Evolutionary conservation across 2,888 invertebrate genomes (phyloP), one percentile per base, ranked within the genome.

Genomic region (Trisateles emortualis): DNA sequence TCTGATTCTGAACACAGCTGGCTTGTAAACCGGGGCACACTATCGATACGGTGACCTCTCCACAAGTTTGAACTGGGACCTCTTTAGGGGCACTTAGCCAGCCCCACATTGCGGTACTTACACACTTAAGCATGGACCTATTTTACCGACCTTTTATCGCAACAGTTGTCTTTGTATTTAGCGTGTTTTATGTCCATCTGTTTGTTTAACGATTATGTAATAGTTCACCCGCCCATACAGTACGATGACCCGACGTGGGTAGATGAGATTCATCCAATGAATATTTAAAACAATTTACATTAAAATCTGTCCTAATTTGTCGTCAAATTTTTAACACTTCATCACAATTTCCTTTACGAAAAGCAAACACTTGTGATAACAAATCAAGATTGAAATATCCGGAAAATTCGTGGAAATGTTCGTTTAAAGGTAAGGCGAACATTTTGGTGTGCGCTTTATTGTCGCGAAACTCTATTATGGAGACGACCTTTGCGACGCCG

Each of bases 391-490:
- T 46, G 45, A 61, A 54, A 56, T 59, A 41, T 50, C 42, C 14
- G 44, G 32, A 30, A 57, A 69, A 64, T 56, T 59, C 40, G 16
- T 22, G 24, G 35, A 41, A 46, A 44, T 51, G 43, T 51, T 55
- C 38, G 45, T 59, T 46, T 51, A 48, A 56, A 50, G 48, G 41
- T 49, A 29, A 39, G 16, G 58, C 52, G 47, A 54, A 48, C 62
- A 60, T 53, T 64, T 52, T 26, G 52, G 36, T 43, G 47, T 51
- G 48, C 44, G 55, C 61, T 75, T 68, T 73, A 73, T 69, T 78
- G 67, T 68, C 63, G 67, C 52, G 43, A 66, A 69, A 68, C 59
- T 72, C 68, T 70, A 76, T 76, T 78, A 73, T 26, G 65, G 52
- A 62, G 48, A 56, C 73, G 74, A 77, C 77, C 77, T 77, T 68